Conservation (phyloP, 2,113 vertebrate genomes). For the Centrocercus urophasianus region DNA sequence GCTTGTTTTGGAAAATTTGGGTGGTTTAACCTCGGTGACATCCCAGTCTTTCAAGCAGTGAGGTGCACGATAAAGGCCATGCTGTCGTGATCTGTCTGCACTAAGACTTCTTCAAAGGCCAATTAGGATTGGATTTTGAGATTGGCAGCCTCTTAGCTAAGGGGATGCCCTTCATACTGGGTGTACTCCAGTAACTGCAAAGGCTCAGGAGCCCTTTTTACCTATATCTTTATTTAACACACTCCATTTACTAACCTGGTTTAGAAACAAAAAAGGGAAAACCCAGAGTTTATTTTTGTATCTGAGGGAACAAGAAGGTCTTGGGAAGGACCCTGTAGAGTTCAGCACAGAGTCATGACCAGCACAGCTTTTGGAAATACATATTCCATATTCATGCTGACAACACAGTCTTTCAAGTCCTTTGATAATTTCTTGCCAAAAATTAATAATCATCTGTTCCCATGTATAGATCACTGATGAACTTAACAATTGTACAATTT, state of each 20-base stretch:
- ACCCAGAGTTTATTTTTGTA: constrained; percentile 2
- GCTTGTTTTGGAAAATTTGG: constrained; percentile 37
- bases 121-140: not conserved
- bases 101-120: not conserved
- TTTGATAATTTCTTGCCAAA: constrained; percentile 82
- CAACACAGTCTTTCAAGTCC: constrained; percentile 76
- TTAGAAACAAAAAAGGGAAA: constrained; percentile 24
- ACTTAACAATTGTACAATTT: constrained; percentile 96
- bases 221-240: not conserved
- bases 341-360: not conserved
- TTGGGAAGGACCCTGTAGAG: constrained; percentile 42
- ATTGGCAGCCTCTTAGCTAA: constrained; percentile 51
- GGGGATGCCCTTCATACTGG: no score
- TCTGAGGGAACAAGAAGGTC: constrained; percentile 50
- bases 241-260: constrained; percentile 57
- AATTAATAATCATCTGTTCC: constrained; percentile 81
- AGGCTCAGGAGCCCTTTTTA: constrained; percentile 11
- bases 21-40: not conserved
- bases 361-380: constrained; percentile 64
- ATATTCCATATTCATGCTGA: constrained; percentile 89
- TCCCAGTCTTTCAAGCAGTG: not conserved
- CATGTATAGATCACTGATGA: constrained; percentile 91
- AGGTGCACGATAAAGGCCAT: not conserved
- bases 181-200: constrained; percentile 19
- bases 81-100: constrained; percentile 29